Evolutionary conservation across 2,888 invertebrate species (phyloP), one percentile per base, ranked within the genome.

Genomic region (Cheilosia soror): DNA sequence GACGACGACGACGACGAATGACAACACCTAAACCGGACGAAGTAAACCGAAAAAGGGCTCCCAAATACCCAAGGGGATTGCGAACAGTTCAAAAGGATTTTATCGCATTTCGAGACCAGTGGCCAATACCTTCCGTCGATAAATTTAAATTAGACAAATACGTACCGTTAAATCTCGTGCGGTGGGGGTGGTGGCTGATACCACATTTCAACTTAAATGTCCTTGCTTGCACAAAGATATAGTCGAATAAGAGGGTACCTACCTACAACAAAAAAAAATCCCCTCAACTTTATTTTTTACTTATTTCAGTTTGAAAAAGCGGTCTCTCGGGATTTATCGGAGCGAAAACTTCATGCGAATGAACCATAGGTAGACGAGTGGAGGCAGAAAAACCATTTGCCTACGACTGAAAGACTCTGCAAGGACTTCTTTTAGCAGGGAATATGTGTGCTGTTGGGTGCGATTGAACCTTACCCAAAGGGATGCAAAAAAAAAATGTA

Each of bases 71-170:
- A 44, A 51, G 58, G 69, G 83, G 51, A 69, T 75, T 75, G 51
- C 57, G 40, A 42, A 47, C 44, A 73, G 69, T 79, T 75, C 78
- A 40, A 79, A 75, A 37, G 58, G 72, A 83, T 83, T 78, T 66
- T 47, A 37, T 5, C 51, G 51, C 44, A 71, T 51, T 71, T 72
- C 15, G 60, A 31, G 31, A 68, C 62, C 51, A 29, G 57, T 49
- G 62, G 42, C 57, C 71, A 63, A 31, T 69, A 63, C 63, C 49
- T 62, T 83, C 55, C 65, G 53, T 75, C 83, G 78, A 84, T 79
- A 84, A 79, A 84, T 84, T 84, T 84, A 79, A 84, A 84, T 84
- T 79, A 79, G 51, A 53, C 42, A 73, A 73, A 66, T 53, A 20
- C 51, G 7, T 2, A 60, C 69, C 57, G 63, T 79, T 79, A 63